A percentile compares a stretch with the other conserved stretches of the same genome.
phyloP scores from a whole-genome alignment of 1,140 invertebrate species.

The Trypoxylus dichotomus region DNA sequence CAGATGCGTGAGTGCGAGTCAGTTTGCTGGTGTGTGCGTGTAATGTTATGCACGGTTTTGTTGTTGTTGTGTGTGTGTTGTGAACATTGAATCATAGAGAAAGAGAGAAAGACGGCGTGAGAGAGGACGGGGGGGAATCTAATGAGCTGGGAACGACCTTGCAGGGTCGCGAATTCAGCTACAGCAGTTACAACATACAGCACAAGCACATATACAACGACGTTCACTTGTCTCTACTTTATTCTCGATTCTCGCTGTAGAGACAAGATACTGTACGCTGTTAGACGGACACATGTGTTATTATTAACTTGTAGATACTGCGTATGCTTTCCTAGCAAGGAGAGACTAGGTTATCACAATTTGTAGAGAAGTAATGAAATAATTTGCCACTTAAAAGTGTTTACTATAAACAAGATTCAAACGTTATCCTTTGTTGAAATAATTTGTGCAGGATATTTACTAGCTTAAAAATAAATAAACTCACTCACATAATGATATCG shows the following conservation, averaged over 20 bases:
- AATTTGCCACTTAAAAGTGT: no score
- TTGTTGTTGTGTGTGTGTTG: background rate
- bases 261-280: background rate
- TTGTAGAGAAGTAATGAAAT: no score
- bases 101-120: background rate
- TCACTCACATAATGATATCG: no score
- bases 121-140: slow-evolving; percentile 10
- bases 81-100: slow-evolving; percentile 20
- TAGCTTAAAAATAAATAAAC: no score
- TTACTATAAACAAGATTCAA: no score
- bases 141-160: slow-evolving; percentile 39
- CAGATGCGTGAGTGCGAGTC: slow-evolving; percentile 9
- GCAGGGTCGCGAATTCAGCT: slow-evolving; percentile 38
- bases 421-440: no score
- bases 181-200: slow-evolving; percentile 5
- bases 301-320: background rate
- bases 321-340: no score
- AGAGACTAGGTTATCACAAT: no score
- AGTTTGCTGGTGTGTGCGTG: background rate
- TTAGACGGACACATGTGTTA: background rate
- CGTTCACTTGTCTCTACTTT: background rate
- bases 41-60: background rate
- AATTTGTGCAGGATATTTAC: no score
- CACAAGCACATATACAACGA: background rate
- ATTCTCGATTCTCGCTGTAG: background rate